A percentile compares a stretch with the other conserved stretches of the same genome.
Conservation (phyloP, 2,888 invertebrate genomes). For the Himalopsyche kuldschensis region DNA sequence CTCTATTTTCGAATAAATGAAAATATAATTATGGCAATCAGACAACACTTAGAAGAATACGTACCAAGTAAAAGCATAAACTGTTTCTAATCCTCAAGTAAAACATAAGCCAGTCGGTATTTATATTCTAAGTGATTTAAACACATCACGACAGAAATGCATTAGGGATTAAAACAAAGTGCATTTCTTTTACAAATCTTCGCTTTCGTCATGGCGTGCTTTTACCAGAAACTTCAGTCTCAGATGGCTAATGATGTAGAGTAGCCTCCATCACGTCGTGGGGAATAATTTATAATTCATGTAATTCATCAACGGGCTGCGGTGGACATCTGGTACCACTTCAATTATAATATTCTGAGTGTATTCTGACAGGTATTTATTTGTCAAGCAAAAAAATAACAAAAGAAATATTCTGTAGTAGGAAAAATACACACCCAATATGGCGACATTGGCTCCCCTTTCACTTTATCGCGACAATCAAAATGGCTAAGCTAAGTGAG, state of each 20-base stretch:
- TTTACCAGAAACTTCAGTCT: neutral
- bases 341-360: neutral
- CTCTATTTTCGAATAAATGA: too few relatives aligned
- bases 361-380: neutral
- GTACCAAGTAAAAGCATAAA: too few relatives aligned
- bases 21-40: too few relatives aligned
- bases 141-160: neutral
- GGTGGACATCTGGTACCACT: neutral
- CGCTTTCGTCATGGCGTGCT: neutral
- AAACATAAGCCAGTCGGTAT: too few relatives aligned
- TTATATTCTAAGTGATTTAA: too few relatives aligned
- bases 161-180: neutral
- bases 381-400: neutral
- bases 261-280: neutral
- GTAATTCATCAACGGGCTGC: neutral
- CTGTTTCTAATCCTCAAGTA: too few relatives aligned
- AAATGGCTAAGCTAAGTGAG: neutral
- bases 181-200: neutral
- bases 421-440: neutral
- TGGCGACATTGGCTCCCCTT: neutral
- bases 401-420: neutral
- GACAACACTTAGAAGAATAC: too few relatives aligned
- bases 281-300: neutral
- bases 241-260: neutral
- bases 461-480: neutral